phyloP scores from a whole-genome alignment of 35 echinoderm and acorn worm genomes.

The Diadema setosum region DNA sequence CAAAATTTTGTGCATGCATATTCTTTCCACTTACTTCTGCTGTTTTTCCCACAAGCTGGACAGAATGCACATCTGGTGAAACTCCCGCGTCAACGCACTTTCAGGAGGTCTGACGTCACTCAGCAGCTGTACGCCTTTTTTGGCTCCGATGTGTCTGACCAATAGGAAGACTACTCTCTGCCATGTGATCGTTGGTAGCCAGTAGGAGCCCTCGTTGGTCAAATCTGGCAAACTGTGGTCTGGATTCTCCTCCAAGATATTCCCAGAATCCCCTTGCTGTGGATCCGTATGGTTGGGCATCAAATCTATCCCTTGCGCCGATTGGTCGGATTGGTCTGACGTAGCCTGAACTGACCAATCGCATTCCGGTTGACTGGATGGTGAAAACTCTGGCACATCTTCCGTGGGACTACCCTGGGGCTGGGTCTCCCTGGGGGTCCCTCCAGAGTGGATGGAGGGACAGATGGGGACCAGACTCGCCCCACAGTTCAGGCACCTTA shows the following conservation, averaged over 20 bases:
- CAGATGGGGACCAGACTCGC: not conserved
- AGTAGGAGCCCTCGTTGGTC: not conserved
- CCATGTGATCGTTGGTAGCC: conserved; percentile 66
- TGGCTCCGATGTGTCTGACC: conserved; percentile 39
- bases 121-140: conserved; percentile 12
- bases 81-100: not conserved
- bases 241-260: not conserved
- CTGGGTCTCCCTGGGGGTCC: no score
- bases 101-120: conserved; percentile 4
- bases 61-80: conserved; percentile 44
- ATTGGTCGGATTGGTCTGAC: not conserved
- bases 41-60: conserved; percentile 15
- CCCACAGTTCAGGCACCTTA: not conserved
- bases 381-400: not conserved
- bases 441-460: no score
- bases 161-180: conserved; percentile 42
- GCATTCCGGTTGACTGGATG: not conserved
- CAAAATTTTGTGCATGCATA: no score
- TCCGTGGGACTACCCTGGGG: no score
- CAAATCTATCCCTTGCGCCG: not conserved
- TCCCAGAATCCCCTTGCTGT: not conserved
- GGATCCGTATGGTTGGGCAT: not conserved
- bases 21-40: conserved; percentile 52
- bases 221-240: not conserved
- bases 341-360: not conserved